These are phyloP conservation scores for Epiblema foenella DNA, from an alignment of 2,888 invertebrate genomes.

Conservation along the genomic window DNA sequence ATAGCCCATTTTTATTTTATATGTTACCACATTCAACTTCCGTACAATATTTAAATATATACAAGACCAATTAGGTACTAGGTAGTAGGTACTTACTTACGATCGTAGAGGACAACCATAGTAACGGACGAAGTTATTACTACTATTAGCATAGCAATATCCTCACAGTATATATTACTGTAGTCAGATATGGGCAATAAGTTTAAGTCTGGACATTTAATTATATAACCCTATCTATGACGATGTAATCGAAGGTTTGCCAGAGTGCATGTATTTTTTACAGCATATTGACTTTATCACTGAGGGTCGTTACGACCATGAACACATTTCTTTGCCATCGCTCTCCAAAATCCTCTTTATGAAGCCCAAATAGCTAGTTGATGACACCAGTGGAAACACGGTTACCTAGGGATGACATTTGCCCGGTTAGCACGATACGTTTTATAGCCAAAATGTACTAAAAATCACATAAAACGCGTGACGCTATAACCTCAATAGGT, in stretches of 20 bases:
- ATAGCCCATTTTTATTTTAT: no score
- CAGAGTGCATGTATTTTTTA: not conserved
- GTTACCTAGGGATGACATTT: no score
- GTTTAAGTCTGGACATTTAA: conserved; percentile 20
- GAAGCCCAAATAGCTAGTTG: no score
- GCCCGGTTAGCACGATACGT: no score
- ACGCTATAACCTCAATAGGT: no score
- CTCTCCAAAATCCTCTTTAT: no score
- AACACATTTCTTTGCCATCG: no score
- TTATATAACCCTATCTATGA: conserved; percentile 24
- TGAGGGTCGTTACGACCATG: no score
- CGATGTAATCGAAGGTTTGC: conserved; percentile 14
- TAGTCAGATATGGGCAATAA: conserved; percentile 18
- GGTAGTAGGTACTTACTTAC: not conserved
- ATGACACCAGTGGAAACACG: no score
- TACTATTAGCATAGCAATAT: conserved; percentile 19
- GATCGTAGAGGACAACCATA: not conserved
- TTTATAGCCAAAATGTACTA: no score
- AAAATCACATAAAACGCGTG: no score
- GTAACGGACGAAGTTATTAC: conserved; percentile 2
- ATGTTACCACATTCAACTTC: no score
- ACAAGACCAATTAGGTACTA: not conserved
- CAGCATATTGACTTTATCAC: not conserved
- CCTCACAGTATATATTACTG: conserved; percentile 16
- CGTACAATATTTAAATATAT: not conserved